Conservation (phyloP, 2,113 vertebrate genomes). For the Percopsis transmontana region DNA sequence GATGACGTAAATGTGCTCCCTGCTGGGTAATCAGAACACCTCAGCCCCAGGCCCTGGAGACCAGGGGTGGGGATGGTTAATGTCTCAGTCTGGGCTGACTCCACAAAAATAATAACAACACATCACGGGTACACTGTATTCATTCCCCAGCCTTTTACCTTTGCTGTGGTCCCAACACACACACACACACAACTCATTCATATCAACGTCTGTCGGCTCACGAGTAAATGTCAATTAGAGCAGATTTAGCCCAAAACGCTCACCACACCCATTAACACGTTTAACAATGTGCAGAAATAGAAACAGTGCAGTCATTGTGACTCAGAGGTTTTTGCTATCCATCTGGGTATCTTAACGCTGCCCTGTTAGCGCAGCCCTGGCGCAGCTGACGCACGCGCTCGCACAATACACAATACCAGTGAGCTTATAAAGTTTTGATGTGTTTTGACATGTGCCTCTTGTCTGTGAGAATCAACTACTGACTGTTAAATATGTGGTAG, state of each 20-base stretch:
- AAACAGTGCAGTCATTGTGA: slow-evolving; percentile 69
- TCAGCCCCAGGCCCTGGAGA: slow-evolving; percentile 46
- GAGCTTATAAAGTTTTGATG: slow-evolving; percentile 40
- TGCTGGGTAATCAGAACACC: slow-evolving; percentile 55
- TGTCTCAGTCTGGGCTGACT: slow-evolving; percentile 34
- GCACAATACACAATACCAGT: slow-evolving; percentile 51
- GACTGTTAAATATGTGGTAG: background rate
- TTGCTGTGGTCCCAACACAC: slow-evolving; percentile 26
- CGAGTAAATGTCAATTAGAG: slow-evolving; percentile 57
- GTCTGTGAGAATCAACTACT: background rate
- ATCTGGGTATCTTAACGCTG: slow-evolving; percentile 65
- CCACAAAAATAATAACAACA: slow-evolving; percentile 49
- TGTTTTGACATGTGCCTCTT: slow-evolving; percentile 9
- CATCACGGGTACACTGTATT: slow-evolving; percentile 20
- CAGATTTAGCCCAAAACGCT: slow-evolving; percentile 46
- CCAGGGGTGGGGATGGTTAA: slow-evolving; percentile 31
- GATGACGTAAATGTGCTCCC: slow-evolving; percentile 76
- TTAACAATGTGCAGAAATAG: slow-evolving; percentile 68
- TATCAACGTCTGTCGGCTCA: slow-evolving; percentile 42
- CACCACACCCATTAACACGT: slow-evolving; percentile 67
- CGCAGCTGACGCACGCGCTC: slow-evolving; percentile 29
- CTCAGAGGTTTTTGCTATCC: slow-evolving; percentile 63
- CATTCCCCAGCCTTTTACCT: background rate
- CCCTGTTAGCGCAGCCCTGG: slow-evolving; percentile 50
- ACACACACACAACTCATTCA: slow-evolving; percentile 48